Base-by-base conservation (phyloP, 2,113 vertebrate genomes). In the Mormoops blainvillei region DNA sequence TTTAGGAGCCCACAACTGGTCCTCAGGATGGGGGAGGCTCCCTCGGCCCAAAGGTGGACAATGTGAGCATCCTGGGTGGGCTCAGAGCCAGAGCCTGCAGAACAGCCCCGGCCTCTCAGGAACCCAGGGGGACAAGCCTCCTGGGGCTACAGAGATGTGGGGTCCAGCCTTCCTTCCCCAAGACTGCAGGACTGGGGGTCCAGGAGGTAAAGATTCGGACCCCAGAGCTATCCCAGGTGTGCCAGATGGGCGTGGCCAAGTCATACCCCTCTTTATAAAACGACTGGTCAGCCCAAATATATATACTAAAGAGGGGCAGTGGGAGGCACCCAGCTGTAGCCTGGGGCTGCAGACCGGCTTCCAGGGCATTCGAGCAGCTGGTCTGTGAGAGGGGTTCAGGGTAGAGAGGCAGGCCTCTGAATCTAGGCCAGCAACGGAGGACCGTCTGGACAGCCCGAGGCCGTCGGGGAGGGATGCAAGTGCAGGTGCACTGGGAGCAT, bases 401-500 rank as follows among this genome's bases (percentile, higher is more conserved):
- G 4, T 54, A 3, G 15, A 58, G 67, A 65, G 20, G 58, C 45
- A 4, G 56, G 70, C 4, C 50, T 93, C 68, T 74, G 61, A 84
- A 96, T 96, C 65, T 92, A 95, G 95, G 89, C 22, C 84, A 95
- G 52, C n/a, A 76, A 52, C 33, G 4, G 13, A 50, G 36, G 84
- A 65, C 54, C 76, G 28, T 22, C 81, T 31, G 41, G 63, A 68
- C 26, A 93, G 87, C 96, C 33, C 2, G 1, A 56, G 77, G 83
- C 41, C 14, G 1, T 12, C 26, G 71, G 87, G 89, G 76, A 74
- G 84, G 94, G 90, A 19, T 5, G 3, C 78, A 18, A 28, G 94
- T 78, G 95, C 95, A 96, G 94, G 93, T 94, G 56, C 31, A 0
- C 43, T 7, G 9, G 84, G 73, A 95, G 91, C 88, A 43, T 92